Base-by-base conservation (phyloP, 1,140 invertebrate genomes). In the Anastrepha obliqua region DNA sequence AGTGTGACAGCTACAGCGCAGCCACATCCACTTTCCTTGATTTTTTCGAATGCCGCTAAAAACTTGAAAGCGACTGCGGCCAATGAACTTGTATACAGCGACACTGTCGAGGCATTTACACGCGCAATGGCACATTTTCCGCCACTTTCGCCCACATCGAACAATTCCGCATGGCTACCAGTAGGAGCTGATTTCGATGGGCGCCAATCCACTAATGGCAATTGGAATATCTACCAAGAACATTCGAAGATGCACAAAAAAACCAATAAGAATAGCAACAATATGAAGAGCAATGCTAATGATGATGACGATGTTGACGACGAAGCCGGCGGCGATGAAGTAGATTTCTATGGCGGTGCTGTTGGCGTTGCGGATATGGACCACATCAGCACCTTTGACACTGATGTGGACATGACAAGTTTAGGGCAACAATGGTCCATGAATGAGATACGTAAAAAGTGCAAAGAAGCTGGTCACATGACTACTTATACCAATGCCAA, bases 371-470 rank as follows among this genome's bases (percentile, higher is more conserved):
- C 70, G 39, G 67, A 55, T 55, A 70, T 29, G 39, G 55, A 29
- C 20, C 39, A 87, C 2, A 17, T 29, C 42, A 58, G 70, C 70
- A 29, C 55, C 20, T 60, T 13, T 2, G 7, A 81, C 55, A 42
- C 47, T 2, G 74, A 55, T 20, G 17, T 81, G 6, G 47, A 81
- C 17, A 55, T 81, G 74, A 20, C 47, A 7, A 81, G 47, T 11
- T 81, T 81, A 29, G 74, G 55, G n/a, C 87, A 88, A 20, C 39
- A 87, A 42, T 88, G 88, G 88, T 87, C 88, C n/a, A 87, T 88
- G 88, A 89, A 92, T 91, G 89, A 92, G 91, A 91, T 92, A 42
- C 87, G 64, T 55, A 86, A 70, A 90, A 86, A 90, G 89, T 88
- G 90, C 55, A 64, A 78, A 42, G 39, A 86, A 86, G 64, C 78